phyloP scores from a whole-genome alignment of 2,888 invertebrate genomes.

The Drosophila leonis region DNA sequence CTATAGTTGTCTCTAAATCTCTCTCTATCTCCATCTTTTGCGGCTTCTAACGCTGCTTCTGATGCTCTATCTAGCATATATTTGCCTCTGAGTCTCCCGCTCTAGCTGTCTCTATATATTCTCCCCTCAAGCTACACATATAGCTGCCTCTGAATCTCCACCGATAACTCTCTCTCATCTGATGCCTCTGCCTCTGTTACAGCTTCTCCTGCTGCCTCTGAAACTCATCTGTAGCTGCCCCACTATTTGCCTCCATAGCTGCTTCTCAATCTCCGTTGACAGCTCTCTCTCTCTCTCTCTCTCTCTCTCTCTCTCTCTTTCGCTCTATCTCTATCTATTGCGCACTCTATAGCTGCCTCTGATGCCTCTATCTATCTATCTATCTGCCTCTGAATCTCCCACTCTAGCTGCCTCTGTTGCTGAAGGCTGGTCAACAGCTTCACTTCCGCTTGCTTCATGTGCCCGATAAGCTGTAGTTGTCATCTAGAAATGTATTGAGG shows the following conservation, averaged over 20 bases:
- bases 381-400: neutral
- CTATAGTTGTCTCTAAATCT: neutral
- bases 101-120: neutral
- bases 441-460: slow-evolving; percentile 33
- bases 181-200: neutral
- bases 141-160: too few relatives aligned
- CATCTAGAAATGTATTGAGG: slow-evolving; percentile 36
- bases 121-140: too few relatives aligned
- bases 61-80: neutral
- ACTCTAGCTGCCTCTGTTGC: neutral
- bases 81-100: neutral
- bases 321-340: neutral
- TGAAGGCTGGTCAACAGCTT: slow-evolving; percentile 25
- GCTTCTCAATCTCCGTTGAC: neutral
- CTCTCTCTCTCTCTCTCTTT: neutral
- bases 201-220: neutral
- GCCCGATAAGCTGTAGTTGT: slow-evolving; percentile 50
- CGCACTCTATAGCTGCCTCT: neutral
- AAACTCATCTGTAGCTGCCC: neutral
- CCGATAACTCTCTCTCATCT: neutral
- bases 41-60: too few relatives aligned
- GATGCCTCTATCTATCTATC: neutral
- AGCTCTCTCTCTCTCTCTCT: neutral
- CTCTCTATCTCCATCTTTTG: neutral
- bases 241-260: neutral